Evolutionary conservation across 2,113 vertebrate genomes (phyloP).

Genomic region (Varanus komodoensis): DNA sequence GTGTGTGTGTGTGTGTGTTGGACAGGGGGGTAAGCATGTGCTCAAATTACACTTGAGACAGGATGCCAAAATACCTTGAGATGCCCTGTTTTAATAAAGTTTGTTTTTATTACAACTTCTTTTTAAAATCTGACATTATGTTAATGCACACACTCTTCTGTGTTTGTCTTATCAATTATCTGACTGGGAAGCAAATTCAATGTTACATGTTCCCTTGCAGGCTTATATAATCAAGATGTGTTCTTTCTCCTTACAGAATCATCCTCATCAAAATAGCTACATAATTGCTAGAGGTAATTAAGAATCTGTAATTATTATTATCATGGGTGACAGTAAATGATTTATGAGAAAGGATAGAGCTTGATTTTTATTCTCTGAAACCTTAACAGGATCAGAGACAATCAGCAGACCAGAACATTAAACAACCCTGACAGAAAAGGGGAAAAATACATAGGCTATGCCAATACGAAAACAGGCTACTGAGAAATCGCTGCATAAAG

Average conservation of each 20-base stretch:
- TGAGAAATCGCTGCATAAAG: not conserved
- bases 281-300: conserved; percentile 60
- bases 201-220: not conserved
- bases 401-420: conserved; percentile 35
- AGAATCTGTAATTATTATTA: conserved; percentile 56
- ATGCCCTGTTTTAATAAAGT: not conserved
- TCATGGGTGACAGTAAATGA: conserved; percentile 37
- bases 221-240: conserved; percentile 56
- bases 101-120: not conserved
- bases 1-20: no score
- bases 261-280: conserved; percentile 56
- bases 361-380: conserved; percentile 38
- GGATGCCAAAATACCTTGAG: no score
- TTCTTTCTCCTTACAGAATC: conserved; percentile 54
- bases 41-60: no score
- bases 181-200: conserved; percentile 37
- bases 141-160: not conserved
- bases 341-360: conserved; percentile 24
- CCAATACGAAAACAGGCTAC: not conserved
- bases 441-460: not conserved
- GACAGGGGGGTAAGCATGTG: no score
- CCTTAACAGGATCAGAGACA: conserved; percentile 18
- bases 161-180: conserved; percentile 37
- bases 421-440: conserved; percentile 36
- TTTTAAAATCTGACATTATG: not conserved